Base-by-base conservation (phyloP, 2,888 invertebrate genomes). In the Hydraecia micacea region DNA sequence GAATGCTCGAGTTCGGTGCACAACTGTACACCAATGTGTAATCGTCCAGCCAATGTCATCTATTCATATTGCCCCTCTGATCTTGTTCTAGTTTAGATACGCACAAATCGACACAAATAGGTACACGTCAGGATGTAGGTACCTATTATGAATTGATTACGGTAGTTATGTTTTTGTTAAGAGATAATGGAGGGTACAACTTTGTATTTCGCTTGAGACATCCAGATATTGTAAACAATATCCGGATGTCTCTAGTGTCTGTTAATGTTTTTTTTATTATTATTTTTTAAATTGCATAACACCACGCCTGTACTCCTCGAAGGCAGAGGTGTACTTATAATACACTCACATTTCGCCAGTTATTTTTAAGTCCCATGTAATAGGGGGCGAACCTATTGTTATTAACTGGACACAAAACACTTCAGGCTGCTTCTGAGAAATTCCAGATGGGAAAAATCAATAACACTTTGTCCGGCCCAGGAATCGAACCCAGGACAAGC, bases 1-100 rank as follows among this genome's bases (percentile, higher is more conserved):
- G 74, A 72, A 65, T 75, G 52, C 60, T 42, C 39, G 63, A 62
- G 72, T 72, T 75, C 36, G 25, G 60, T 79, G 76, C 67, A 73
- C 52, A 63, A 63, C 60, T 79, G 77, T 69, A 46, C 25, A 73
- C 67, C 72, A 86, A 87, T 87, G 81, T 86, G 83, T 86, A 77
- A 82, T 78, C 76, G 73, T 71, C 80, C 82, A 69, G 60, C 79
- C 89, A 89, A 89, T 89, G 89, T 90, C 90, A 90, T 62, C 89
- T 76, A 85, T 89, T 90, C 84, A 86, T 81, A 80, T 81, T 86
- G 84, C 80, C 79, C 80, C 81, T 83, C 83, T 84, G 86, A 84
- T 86, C 88, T 86, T 85, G 86, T 80, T 89, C 87, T 84, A 82
- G 72, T 86, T 87, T 87, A 76, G 86, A 77, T 81, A 87, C 82